Evolutionary conservation across 2,113 vertebrate genomes (phyloP).

Genomic region (Rynchops niger): DNA sequence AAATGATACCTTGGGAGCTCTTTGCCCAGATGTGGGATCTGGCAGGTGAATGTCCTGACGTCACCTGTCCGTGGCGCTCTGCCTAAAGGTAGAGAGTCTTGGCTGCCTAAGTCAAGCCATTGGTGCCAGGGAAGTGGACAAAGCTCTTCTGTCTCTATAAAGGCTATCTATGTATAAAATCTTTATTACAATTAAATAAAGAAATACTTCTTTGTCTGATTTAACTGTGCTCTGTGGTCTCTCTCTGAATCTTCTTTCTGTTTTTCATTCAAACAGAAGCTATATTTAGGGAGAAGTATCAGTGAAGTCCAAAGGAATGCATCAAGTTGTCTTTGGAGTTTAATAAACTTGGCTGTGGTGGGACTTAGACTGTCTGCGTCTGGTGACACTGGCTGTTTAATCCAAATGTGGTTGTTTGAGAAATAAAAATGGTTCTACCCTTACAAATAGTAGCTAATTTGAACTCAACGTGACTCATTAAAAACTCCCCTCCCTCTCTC

Average conservation of each 20-base stretch:
- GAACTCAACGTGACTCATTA: background rate
- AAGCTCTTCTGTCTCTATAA: background rate
- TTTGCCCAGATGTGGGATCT: background rate
- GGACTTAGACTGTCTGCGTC: background rate
- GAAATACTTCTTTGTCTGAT: background rate
- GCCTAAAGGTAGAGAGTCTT: background rate
- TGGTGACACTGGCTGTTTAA: background rate
- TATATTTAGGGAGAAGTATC: background rate
- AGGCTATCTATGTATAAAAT: background rate
- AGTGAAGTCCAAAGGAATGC: background rate
- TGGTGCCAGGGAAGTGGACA: background rate
- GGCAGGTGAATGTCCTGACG: fast-evolving
- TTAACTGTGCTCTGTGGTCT: background rate
- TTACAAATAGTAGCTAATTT: background rate
- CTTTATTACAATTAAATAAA: background rate
- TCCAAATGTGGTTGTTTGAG: background rate
- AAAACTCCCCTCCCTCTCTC: background rate
- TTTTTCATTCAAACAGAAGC: background rate
- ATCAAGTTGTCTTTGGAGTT: background rate
- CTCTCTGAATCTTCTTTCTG: background rate
- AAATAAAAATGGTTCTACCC: background rate
- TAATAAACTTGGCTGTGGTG: background rate
- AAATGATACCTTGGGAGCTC: background rate
- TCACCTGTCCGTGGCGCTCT: fast-evolving
- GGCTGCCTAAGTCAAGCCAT: background rate